phyloP scores from a whole-genome alignment of 2,113 vertebrate species.

The Pangasianodon gigas region DNA sequence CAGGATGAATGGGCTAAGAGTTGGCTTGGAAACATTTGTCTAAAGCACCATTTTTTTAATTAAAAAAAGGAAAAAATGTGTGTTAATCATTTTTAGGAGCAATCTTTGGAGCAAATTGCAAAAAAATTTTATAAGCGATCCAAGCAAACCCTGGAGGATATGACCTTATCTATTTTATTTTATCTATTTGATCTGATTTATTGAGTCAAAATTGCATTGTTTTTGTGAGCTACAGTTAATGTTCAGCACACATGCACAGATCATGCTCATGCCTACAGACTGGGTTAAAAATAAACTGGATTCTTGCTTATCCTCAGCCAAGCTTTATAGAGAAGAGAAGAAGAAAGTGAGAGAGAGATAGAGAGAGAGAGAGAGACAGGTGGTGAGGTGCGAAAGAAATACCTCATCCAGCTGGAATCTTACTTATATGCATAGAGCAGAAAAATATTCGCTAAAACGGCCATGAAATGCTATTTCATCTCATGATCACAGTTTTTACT shows the following conservation, averaged over 20 bases:
- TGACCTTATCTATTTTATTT: neutral
- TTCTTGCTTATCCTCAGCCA: slow-evolving; percentile 9
- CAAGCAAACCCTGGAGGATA: neutral
- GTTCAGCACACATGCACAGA: neutral
- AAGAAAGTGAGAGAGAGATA: neutral
- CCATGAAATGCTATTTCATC: neutral
- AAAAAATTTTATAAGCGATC: neutral
- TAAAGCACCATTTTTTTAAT: neutral
- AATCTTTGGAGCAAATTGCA: neutral
- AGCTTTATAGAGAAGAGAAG: slow-evolving; percentile 11
- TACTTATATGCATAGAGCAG: neutral
- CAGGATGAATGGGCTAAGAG: neutral
- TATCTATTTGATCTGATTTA: neutral
- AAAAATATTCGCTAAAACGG: slow-evolving; percentile 1
- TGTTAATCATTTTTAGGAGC: neutral
- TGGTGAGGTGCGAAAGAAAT: slow-evolving; percentile 13
- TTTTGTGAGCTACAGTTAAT: slow-evolving; percentile 9
- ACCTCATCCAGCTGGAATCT: slow-evolving; percentile 6
- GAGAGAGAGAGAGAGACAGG: slow-evolving; percentile 10
- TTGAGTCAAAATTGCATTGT: neutral
- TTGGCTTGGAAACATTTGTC: neutral
- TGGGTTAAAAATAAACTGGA: slow-evolving; percentile 34
- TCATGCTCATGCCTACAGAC: slow-evolving; percentile 23
- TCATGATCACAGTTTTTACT: neutral
- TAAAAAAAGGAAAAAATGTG: neutral